A percentile compares a stretch with the other conserved stretches of the same genome.
Evolutionary conservation across 2,888 invertebrate species (phyloP).

Genomic region (Epinotia brunnichana): DNA sequence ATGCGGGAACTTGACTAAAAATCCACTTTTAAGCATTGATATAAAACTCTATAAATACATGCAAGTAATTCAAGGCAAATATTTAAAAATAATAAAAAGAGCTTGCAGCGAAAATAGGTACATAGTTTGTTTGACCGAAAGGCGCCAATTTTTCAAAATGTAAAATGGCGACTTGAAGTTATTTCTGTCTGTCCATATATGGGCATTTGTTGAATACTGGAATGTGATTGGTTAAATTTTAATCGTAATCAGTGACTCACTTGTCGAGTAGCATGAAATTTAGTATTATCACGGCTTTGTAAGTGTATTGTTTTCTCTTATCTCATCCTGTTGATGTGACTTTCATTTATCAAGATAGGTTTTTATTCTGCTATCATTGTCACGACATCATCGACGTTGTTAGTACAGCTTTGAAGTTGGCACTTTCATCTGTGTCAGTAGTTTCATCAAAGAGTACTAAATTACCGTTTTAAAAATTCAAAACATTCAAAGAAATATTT

Average conservation of each 20-base stretch:
- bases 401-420: constrained; percentile 66
- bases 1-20: background rate
- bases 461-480: constrained; percentile 2
- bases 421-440: constrained; percentile 52
- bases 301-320: constrained; percentile 56
- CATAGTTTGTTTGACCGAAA: constrained; percentile 21
- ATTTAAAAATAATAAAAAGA: background rate
- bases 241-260: constrained; percentile 75
- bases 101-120: background rate
- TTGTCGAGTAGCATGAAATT: constrained; percentile 60
- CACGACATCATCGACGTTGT: constrained; percentile 53
- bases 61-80: too few relatives aligned
- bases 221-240: constrained; percentile 80
- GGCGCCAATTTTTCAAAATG: constrained; percentile 63
- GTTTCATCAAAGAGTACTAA: constrained; percentile 4
- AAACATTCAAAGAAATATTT: constrained; percentile 25
- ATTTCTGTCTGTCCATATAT: constrained; percentile 84
- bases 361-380: constrained; percentile 32
- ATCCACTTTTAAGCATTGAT: constrained; percentile 1
- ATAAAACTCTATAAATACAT: background rate
- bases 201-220: constrained; percentile 85
- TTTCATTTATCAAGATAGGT: constrained; percentile 53
- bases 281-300: constrained; percentile 58
- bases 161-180: constrained; percentile 55
- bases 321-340: constrained; percentile 59